Evolutionary conservation across 2,888 invertebrate genomes (phyloP), one percentile per base, ranked within the genome.

Genomic region (Cephus runcator): DNA sequence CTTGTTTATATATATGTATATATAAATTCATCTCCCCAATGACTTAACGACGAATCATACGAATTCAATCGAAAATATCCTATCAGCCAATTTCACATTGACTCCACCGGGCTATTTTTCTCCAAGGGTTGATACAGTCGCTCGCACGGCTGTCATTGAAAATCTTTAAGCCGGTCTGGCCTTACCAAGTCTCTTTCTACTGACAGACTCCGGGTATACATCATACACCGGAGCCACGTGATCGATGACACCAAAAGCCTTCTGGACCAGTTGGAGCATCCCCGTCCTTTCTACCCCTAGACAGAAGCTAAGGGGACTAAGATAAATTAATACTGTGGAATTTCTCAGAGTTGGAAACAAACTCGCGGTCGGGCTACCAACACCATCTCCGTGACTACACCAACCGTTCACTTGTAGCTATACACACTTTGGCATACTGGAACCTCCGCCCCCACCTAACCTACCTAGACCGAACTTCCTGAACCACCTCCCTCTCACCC

Each of bases 281-380:
- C 33, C 11, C 11, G 31, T 31, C 23, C 71, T 71, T 34, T 71
- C 71, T 71, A 11, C 34, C 30, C 30, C 23, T 82, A 81, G 78
- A 73, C 76, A 76, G 78, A 78, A 78, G 75, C 78, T 76, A 86
- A 83, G 83, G 79, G 82, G 81, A 87, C 85, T 85, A 87, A 87
- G 87, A 87, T 87, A 86, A 87, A 87, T 87, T 86, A 87, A 87
- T 87, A 85, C 83, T 77, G 77, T 81, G 82, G 84, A 87, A 86
- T 87, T 86, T 84, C 82, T 78, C 73, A 75, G 79, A 86, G 84
- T 83, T 85, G 76, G 79, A 82, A 85, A 85, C 83, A 81, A 85
- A 86, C 85, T 84, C 82, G 82, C 73, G 81, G 80, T 80, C 73
- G 79, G 80, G 77, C 23, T 56, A 56, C 56, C 23, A 56, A 23